Conservation (phyloP, 2,797 vertebrate genomes). For the Anisognathus igniventris region DNA sequence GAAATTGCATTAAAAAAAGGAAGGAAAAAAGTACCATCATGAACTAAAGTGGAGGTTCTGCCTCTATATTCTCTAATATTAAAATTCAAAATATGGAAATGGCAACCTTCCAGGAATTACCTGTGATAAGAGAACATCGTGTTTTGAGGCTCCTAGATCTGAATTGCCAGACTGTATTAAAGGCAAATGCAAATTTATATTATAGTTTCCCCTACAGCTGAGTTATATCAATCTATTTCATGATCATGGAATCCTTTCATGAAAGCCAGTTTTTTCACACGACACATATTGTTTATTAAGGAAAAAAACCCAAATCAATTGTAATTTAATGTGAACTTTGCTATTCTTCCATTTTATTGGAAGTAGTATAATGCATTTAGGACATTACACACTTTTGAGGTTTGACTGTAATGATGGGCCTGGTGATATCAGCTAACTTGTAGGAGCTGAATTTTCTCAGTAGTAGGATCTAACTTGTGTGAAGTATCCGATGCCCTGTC, state of each 20-base stretch:
- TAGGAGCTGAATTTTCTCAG: neutral
- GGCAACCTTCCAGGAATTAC: neutral
- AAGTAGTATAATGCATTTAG: neutral
- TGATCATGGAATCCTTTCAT: neutral
- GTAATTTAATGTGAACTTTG: neutral
- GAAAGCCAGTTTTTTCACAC: neutral
- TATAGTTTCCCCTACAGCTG: neutral
- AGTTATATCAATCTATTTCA: neutral
- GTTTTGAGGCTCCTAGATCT: neutral
- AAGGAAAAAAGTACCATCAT: accelerated
- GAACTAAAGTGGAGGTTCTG: neutral
- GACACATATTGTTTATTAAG: neutral
- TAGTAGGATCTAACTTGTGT: neutral
- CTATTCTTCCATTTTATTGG: neutral
- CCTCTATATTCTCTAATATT: neutral
- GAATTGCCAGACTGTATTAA: neutral
- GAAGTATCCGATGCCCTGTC: neutral
- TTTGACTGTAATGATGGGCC: neutral
- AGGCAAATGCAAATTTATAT: neutral
- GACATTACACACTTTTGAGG: neutral
- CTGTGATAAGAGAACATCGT: neutral
- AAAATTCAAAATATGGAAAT: neutral
- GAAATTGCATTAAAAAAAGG: neutral
- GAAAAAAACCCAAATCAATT: neutral
- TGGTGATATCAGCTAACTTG: neutral